Evolutionary conservation across 2,113 vertebrate genomes (phyloP).

Genomic region (Ascaphus truei): DNA sequence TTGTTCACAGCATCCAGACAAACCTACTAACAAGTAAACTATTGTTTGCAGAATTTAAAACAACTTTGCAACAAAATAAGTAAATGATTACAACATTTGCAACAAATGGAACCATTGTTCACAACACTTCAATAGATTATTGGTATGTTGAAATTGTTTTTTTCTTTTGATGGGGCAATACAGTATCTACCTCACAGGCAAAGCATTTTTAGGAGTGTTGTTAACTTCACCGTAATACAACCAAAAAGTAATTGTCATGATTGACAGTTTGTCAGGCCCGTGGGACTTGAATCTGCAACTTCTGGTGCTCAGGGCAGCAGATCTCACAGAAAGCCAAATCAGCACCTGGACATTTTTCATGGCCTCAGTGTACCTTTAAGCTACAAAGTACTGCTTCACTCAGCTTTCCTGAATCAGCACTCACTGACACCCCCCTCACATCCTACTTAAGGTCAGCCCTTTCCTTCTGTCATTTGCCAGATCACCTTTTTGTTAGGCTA

Average conservation of each 20-base stretch:
- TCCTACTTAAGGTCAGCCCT: too few species aligned
- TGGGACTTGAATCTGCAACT: too few species aligned
- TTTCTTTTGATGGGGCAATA: slow-evolving; percentile 1
- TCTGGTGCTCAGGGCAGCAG: too few species aligned
- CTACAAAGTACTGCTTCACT: too few species aligned
- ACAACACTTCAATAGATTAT: neutral
- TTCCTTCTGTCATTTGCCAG: too few species aligned
- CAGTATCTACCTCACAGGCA: neutral
- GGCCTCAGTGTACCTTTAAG: too few species aligned
- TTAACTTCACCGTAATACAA: neutral
- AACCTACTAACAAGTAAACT: neutral
- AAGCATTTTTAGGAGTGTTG: neutral
- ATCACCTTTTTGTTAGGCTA: too few species aligned
- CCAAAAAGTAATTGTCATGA: neutral
- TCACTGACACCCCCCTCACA: too few species aligned
- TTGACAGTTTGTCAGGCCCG: neutral
- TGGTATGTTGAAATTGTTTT: neutral
- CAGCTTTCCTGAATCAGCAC: too few species aligned
- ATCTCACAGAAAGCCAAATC: too few species aligned
- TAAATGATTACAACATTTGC: neutral
- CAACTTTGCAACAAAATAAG: neutral
- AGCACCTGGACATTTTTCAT: too few species aligned
- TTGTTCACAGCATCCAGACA: neutral
- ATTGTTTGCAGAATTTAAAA: neutral
- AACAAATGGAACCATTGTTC: slow-evolving; percentile 3